Conservation (phyloP, 2,888 invertebrate genomes). For the Cephus spinipes region DNA sequence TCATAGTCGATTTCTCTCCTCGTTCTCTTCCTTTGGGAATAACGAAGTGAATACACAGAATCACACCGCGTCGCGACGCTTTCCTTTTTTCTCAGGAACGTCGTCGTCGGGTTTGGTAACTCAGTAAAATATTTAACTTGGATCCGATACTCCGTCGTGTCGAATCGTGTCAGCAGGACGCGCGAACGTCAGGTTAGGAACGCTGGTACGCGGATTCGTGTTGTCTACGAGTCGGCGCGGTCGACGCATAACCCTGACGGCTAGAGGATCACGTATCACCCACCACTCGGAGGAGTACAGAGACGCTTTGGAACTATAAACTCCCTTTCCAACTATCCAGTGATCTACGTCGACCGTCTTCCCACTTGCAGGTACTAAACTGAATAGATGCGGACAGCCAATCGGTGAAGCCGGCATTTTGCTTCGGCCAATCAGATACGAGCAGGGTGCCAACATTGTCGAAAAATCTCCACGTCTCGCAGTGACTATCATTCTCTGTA, state of each 20-base stretch:
- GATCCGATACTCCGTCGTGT: not conserved
- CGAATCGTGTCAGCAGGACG: not conserved
- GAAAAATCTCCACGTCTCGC: not conserved
- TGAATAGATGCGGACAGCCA: not conserved
- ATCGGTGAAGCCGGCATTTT: not conserved
- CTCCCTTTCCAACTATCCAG: not conserved
- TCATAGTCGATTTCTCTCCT: slow-evolving; percentile 31
- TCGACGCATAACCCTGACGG: not conserved
- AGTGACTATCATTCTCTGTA: not conserved
- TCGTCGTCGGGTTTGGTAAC: not conserved
- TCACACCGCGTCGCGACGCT: slow-evolving; percentile 1
- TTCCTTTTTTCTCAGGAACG: not conserved
- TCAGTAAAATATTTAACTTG: not conserved
- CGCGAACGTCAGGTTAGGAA: slow-evolving; percentile 6
- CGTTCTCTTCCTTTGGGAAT: slow-evolving; percentile 9
- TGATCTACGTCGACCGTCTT: not conserved
- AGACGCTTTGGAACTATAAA: not conserved
- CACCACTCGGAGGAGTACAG: not conserved
- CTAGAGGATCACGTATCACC: not conserved
- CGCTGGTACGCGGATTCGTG: not conserved
- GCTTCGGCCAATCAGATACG: not conserved
- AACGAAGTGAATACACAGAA: slow-evolving; percentile 11
- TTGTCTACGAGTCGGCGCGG: not conserved
- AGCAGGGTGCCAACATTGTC: not conserved
- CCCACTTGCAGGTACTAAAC: not conserved